Evolutionary conservation across 2,888 invertebrate species (phyloP).

Genomic region (Prosopocoilus inquinatus): DNA sequence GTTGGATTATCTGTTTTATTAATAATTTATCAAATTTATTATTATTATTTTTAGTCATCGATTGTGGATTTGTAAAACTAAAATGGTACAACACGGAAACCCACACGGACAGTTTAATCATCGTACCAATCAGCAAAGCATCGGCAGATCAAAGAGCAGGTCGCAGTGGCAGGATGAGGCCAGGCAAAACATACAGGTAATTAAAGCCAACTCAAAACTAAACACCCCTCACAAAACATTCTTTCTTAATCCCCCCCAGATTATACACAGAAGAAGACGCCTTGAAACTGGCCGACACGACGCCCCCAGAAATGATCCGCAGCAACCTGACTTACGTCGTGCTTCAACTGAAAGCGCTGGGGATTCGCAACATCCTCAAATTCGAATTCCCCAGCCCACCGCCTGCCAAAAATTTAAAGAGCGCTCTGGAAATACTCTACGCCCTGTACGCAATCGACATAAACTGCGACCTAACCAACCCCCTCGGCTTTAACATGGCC

Average conservation of each 20-base stretch:
- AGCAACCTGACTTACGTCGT: slow-evolving; percentile 82
- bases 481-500: slow-evolving; percentile 80
- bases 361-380: slow-evolving; percentile 85
- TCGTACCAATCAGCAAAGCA: slow-evolving; percentile 81
- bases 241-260: slow-evolving; percentile 49
- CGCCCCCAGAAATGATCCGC: slow-evolving; percentile 91
- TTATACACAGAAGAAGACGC: slow-evolving; percentile 78
- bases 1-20: too few species aligned
- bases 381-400: slow-evolving; percentile 94
- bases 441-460: slow-evolving; percentile 81
- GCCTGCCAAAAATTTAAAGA: slow-evolving; percentile 80
- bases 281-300: slow-evolving; percentile 64
- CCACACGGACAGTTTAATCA: slow-evolving; percentile 79
- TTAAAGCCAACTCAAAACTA: slow-evolving; percentile 5
- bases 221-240: neutral
- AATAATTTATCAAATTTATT: too few species aligned
- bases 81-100: slow-evolving; percentile 84
- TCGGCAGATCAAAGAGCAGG: slow-evolving; percentile 92
- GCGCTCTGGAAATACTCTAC: slow-evolving; percentile 83
- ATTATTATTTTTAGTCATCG: slow-evolving; percentile 68
- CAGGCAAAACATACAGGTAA: slow-evolving; percentile 82
- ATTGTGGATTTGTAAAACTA: slow-evolving; percentile 94
- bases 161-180: slow-evolving; percentile 79
- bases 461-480: slow-evolving; percentile 71
- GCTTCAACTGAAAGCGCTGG: slow-evolving; percentile 89